Evolutionary conservation across 92 coral and sea anemone species (phyloP), one percentile per base, ranked within the genome.

Genomic region (Metridium senile): DNA sequence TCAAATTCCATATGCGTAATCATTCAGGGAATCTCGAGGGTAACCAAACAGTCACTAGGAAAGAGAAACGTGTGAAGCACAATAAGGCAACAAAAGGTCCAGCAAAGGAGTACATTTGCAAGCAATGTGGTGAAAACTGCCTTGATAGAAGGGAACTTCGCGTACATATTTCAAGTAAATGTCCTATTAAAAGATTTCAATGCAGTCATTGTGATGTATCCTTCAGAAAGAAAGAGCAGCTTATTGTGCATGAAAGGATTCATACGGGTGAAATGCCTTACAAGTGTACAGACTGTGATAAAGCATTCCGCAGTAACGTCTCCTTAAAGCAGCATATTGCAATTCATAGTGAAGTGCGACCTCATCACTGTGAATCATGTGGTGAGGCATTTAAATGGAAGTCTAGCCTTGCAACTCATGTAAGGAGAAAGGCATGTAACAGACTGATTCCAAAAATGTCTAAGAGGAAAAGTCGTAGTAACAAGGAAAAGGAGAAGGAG

Each of bases 201-300:
- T 77, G 82, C 74, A 66, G 64, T 31, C 31, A 51, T 1, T 77
- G 82, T 67, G 74, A 32, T 9, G 51, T 26, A 49, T 33, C 23
- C 39, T 65, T 51, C 74, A 65, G 66, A 26, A 26, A 49, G 16
- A 77, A 77, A 63, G 82, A 56, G 21, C 74, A 65, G 56, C 35
- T 66, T 0, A 23, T 31, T 33, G 53, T 63, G 1, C 82, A 77
- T 67, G 65, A 56, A 17, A 23, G 71, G 17, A 54, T 77, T 30
- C 82, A 77, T 27, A 63, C 82, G 1, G 82, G 72, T 21, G 66
- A 77, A 20, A 66, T 11, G 33, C 82, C 82, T 0, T 67, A 13
- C 53, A 34, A 62, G 29, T 75, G 81, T 13, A 1, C 49, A 2
- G 34, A 63, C 7, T 75, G 81, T 23, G 72, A 65, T n/a, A 75